Percentiles rank a stretch among this genome's conserved stretches.
Evolutionary conservation across 2,113 vertebrate species (phyloP).

Genomic region (Sclerurus mexicanus): DNA sequence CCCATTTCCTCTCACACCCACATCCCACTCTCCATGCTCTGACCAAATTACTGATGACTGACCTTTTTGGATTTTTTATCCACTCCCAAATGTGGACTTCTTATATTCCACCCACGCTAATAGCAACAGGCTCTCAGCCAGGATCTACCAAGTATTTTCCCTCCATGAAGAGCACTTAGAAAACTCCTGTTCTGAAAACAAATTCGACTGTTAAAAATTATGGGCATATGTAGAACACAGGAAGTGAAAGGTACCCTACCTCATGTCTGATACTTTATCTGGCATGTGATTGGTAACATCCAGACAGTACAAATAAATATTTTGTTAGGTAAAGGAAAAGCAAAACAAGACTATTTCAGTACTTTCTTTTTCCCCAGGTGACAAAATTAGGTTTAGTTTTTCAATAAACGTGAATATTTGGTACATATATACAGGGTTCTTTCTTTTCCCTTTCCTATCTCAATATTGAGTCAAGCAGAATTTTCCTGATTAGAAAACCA

Average conservation of each 20-base stretch:
- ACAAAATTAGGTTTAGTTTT: background rate
- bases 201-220: background rate
- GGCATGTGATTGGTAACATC: background rate
- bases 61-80: background rate
- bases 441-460: background rate
- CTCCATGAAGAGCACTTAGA: background rate
- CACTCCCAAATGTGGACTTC: background rate
- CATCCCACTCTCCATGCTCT: background rate
- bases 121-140: background rate
- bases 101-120: background rate
- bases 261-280: background rate
- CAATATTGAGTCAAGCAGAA: background rate
- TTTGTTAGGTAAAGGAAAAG: background rate
- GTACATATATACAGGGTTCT: rapidly evolving
- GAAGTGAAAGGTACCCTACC: rapidly evolving
- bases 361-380: background rate
- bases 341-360: background rate
- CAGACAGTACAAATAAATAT: background rate
- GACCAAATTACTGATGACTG: background rate
- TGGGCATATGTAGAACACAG: background rate
- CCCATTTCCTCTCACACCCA: background rate
- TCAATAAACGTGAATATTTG: background rate
- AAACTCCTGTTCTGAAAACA: background rate
- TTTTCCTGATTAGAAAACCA: background rate
- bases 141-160: background rate